A percentile compares a stretch with the other conserved stretches of the same genome.
phyloP scores from a whole-genome alignment of 2,797 vertebrate genomes.

The Miichthys miiuy region DNA sequence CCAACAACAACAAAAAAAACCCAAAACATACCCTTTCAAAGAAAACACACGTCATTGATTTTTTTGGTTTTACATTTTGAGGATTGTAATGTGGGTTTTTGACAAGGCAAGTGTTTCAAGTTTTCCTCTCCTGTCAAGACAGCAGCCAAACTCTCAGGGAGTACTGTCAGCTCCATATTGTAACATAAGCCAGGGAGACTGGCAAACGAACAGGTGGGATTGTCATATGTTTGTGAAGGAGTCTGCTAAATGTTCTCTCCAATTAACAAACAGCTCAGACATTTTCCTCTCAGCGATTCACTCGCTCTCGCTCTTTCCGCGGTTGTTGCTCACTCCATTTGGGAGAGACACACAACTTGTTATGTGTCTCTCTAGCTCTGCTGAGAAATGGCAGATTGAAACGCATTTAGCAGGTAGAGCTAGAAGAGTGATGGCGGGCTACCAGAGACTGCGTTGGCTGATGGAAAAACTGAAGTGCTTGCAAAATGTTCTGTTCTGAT shows the following conservation, averaged over 20 bases:
- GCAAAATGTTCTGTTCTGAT: constrained; percentile 41
- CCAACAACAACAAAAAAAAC: no score
- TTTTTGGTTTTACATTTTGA: constrained; percentile 47
- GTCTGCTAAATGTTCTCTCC: constrained; percentile 75
- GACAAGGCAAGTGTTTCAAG: constrained; percentile 61
- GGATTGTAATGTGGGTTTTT: constrained; percentile 47
- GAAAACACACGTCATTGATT: constrained; percentile 35
- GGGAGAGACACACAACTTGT: constrained; percentile 57
- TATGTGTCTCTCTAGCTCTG: constrained; percentile 47
- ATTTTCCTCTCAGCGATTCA: constrained; percentile 52
- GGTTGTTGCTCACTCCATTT: constrained; percentile 46
- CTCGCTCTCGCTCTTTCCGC: constrained; percentile 5
- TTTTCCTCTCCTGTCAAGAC: constrained; percentile 64
- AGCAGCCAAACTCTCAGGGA: constrained; percentile 67
- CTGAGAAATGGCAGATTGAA: constrained; percentile 65
- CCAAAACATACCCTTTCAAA: constrained; percentile 15
- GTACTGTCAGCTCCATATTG: constrained; percentile 67
- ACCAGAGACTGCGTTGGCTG: constrained; percentile 30
- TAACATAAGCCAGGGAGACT: constrained; percentile 63
- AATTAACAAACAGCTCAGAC: constrained; percentile 77
- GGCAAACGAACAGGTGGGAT: constrained; percentile 79
- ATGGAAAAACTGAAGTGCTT: constrained; percentile 36
- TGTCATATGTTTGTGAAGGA: constrained; percentile 75
- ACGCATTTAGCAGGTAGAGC: constrained; percentile 55
- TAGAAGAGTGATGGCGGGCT: constrained; percentile 49